phyloP scores from a whole-genome alignment of 1,140 invertebrate species.

The Dinothrombium tinctorium region DNA sequence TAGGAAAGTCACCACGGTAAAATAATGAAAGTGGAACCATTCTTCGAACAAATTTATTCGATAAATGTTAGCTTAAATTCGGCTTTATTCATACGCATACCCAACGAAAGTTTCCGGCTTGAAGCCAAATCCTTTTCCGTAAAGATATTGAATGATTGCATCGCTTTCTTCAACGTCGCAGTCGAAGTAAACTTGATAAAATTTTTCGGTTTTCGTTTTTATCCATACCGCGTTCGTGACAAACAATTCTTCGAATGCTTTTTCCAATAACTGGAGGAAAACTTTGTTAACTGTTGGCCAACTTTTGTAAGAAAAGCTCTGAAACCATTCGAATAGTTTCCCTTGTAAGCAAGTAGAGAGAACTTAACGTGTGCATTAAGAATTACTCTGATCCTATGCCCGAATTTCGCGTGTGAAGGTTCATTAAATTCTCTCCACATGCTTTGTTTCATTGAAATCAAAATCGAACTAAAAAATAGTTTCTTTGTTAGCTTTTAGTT shows the following conservation, averaged over 20 bases:
- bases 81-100: slow-evolving; percentile 4
- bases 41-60: neutral
- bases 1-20: neutral
- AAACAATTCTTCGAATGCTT: slow-evolving; percentile 4
- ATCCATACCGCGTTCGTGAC: slow-evolving; percentile 8
- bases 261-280: slow-evolving; percentile 7
- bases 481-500: too few relatives aligned
- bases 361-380: too few relatives aligned
- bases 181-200: slow-evolving; percentile 5
- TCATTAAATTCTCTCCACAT: too few relatives aligned
- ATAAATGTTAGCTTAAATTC: neutral
- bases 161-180: slow-evolving; percentile 11
- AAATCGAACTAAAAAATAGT: too few relatives aligned
- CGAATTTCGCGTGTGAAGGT: too few relatives aligned
- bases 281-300: too few relatives aligned
- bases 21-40: neutral
- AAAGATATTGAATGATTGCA: slow-evolving; percentile 9
- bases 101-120: slow-evolving; percentile 2
- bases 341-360: too few relatives aligned
- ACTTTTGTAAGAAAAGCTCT: too few relatives aligned
- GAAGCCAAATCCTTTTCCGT: slow-evolving; percentile 4
- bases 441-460: too few relatives aligned
- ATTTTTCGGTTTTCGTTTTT: slow-evolving; percentile 4
- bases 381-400: too few relatives aligned
- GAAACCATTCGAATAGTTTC: too few relatives aligned